Evolutionary conservation across 35 echinoderm and acorn worm genomes (phyloP), one percentile per base, ranked within the genome.

Genomic region (Heliocidaris tuberculata): DNA sequence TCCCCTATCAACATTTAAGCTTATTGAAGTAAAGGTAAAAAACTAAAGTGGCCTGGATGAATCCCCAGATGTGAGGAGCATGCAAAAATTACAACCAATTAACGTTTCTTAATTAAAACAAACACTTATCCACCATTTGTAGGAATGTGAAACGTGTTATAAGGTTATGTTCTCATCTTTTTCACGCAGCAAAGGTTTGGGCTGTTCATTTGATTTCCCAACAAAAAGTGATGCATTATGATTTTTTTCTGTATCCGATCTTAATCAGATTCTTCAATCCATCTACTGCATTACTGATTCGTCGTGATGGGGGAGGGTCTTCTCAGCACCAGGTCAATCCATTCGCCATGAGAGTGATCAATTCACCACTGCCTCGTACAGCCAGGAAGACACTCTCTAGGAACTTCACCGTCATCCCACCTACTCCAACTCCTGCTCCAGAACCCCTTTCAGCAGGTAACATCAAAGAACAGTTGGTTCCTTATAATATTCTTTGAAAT

Each of bases 211-310:
- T 78, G 21, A 42, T 6, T 78, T 8, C 21, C 21, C 27, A n/a
- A 78, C 65, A 21, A 21, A 42, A 78, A 78, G 21, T 27, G 4
- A 19, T 56, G 48, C 10, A 30, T 19, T 93, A 48, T 17, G 24
- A 78, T 78, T 61, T 86, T 85, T 85, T 30, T 94, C 30, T 7
- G 13, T 42, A 61, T 30, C 21, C 27, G 21, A 78, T 7, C 21
- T 6, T 42, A 15, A 85, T 29, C 56, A 96, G 96, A 59, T 96
- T 96, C 59, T 96, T 96, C 89, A 96, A 96, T 65, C 96, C 96
- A 19, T 95, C 60, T 94, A 96, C 96, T 30, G 96, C 96, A 2
- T 93, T 94, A 86, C 42, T 96, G 17, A 88, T 96, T 31, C 49
- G 94, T 90, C 60, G 95, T 94, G 50, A 94, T 85, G 30, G 93